Conservation (phyloP, 2,888 invertebrate genomes). For the Synanthedon vespiformis region DNA sequence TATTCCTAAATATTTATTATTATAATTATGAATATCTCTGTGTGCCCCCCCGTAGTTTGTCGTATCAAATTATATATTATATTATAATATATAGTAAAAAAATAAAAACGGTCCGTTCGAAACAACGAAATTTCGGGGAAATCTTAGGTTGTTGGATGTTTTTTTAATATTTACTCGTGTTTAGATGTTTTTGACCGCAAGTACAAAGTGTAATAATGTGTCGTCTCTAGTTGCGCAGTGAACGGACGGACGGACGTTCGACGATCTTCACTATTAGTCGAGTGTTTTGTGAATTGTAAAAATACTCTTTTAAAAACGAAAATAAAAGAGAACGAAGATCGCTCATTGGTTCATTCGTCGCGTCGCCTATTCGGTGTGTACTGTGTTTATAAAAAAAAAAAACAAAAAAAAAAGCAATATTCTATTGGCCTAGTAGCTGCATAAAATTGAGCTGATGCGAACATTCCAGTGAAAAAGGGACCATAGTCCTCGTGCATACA, state of each 20-base stretch:
- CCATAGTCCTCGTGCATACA: constrained; percentile 13
- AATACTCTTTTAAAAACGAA: too few relatives aligned
- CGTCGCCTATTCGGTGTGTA: constrained; percentile 44
- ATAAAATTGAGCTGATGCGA: constrained; percentile 32
- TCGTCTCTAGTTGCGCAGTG: constrained; percentile 12
- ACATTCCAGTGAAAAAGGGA: constrained; percentile 50
- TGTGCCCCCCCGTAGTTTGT: constrained; percentile 47
- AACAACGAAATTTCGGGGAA: constrained; percentile 62
- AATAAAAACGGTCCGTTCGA: constrained; percentile 46
- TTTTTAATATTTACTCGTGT: constrained; percentile 42
- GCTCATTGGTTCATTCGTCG: too few relatives aligned
- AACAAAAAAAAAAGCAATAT: constrained; percentile 47
- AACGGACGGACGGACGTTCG: background rate
- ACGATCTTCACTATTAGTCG: background rate
- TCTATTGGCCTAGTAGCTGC: constrained; percentile 42
- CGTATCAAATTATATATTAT: constrained; percentile 1
- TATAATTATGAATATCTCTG: constrained; percentile 18
- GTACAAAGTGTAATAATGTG: constrained; percentile 55
- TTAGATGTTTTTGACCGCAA: constrained; percentile 49
- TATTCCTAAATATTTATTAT: constrained; percentile 48
- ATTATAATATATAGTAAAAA: background rate
- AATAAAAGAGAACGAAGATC: too few relatives aligned
- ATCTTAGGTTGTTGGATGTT: constrained; percentile 58
- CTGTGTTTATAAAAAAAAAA: constrained; percentile 47
- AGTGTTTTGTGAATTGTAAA: too few relatives aligned